phyloP scores from a whole-genome alignment of 2,888 invertebrate species.

The Heliothis peltigera region DNA sequence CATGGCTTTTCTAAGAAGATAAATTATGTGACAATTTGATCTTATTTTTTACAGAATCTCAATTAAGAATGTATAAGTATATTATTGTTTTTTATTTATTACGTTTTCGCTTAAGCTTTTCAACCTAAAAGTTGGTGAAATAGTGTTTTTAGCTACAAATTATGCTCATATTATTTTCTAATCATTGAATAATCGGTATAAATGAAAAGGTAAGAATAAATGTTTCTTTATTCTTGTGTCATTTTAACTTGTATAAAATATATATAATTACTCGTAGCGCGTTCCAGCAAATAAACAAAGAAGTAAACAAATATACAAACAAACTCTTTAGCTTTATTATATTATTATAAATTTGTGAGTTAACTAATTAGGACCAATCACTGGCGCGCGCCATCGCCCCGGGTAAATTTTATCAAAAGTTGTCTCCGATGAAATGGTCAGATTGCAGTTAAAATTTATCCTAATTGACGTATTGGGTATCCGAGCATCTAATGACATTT shows the following conservation, averaged over 20 bases:
- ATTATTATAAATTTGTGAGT: conserved; percentile 27
- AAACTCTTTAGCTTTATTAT: too few relatives aligned
- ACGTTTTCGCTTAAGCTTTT: background rate
- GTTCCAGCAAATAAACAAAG: too few relatives aligned
- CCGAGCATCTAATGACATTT: background rate
- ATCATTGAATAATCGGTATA: too few relatives aligned
- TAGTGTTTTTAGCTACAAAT: too few relatives aligned
- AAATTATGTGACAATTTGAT: conserved; percentile 31
- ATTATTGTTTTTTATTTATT: conserved; percentile 4
- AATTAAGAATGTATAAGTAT: conserved; percentile 12
- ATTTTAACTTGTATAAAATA: too few relatives aligned
- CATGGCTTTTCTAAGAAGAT: conserved; percentile 42
- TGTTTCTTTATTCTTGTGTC: too few relatives aligned
- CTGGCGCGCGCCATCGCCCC: conserved; percentile 16
- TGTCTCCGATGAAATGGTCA: conserved; percentile 27
- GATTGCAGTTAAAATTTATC: conserved; percentile 28
- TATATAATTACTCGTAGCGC: too few relatives aligned
- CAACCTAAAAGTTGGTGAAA: background rate
- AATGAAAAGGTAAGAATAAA: too few relatives aligned
- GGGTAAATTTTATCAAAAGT: conserved; percentile 31
- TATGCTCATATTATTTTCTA: too few relatives aligned
- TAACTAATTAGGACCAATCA: conserved; percentile 46
- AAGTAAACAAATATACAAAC: too few relatives aligned
- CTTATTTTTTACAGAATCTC: conserved; percentile 15
- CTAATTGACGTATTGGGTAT: conserved; percentile 23